Conservation (phyloP, 2,797 vertebrate species). For the Remorina albescens region DNA sequence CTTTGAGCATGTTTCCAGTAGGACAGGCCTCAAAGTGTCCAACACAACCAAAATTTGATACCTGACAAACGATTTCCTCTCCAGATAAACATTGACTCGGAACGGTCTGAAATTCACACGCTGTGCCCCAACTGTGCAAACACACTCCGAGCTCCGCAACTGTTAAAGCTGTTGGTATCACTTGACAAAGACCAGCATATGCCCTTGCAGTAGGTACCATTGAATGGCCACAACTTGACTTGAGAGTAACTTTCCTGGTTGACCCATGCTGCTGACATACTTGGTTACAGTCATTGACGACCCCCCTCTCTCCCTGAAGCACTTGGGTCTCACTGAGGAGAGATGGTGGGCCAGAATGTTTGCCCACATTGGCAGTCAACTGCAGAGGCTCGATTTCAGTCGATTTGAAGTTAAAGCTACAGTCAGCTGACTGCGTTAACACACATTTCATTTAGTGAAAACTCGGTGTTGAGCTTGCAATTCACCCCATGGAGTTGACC, state of each 20-base stretch:
- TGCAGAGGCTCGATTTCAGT: slow-evolving; percentile 41
- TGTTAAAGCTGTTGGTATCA: slow-evolving; percentile 70
- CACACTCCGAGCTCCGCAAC: slow-evolving; percentile 62
- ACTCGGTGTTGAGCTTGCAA: slow-evolving; percentile 12
- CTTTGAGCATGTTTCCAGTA: slow-evolving; percentile 70
- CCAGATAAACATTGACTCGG: slow-evolving; percentile 5
- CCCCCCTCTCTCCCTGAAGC: slow-evolving; percentile 52
- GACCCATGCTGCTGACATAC: slow-evolving; percentile 82
- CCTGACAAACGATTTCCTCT: slow-evolving; percentile 13
- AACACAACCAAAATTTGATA: slow-evolving; percentile 31
- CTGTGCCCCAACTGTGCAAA: slow-evolving; percentile 54
- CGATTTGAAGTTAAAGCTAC: slow-evolving; percentile 18
- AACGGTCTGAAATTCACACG: slow-evolving; percentile 28
- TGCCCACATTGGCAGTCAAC: slow-evolving; percentile 48
- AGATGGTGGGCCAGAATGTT: slow-evolving; percentile 75
- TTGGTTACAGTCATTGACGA: slow-evolving; percentile 67
- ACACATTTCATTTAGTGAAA: slow-evolving; percentile 2
- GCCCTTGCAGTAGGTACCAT: slow-evolving; percentile 85
- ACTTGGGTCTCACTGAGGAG: slow-evolving; percentile 66
- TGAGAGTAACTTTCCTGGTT: slow-evolving; percentile 87
- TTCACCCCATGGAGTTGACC: slow-evolving; percentile 38
- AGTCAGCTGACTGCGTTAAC: slow-evolving; percentile 4
- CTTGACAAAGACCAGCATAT: slow-evolving; percentile 83
- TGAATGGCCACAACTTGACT: slow-evolving; percentile 89
- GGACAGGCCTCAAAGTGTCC: slow-evolving; percentile 21